Base-by-base conservation (phyloP, 2,113 vertebrate species). In the Poeciliopsis prolifica region DNA sequence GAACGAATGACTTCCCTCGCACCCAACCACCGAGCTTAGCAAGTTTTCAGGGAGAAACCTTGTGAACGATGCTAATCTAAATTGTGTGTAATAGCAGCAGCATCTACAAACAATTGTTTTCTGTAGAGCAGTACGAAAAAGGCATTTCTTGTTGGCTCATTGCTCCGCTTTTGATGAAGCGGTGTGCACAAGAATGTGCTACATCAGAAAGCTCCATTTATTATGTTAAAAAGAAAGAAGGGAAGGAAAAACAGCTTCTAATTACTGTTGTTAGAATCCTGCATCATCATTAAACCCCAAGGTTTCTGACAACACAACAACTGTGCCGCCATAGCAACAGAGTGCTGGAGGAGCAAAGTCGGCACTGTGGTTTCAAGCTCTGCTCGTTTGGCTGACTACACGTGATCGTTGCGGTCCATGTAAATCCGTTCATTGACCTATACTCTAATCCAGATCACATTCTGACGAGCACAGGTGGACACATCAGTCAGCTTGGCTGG, bases 271-370 rank as follows among this genome's bases (percentile, higher is more conserved):
- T 88, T 76, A 48, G 68, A 90, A 69, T 61, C 67, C 58, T 68
- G 73, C 79, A 84, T 89, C 87, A 88, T 90, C 80, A 85, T 89
- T 88, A 90, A 75, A 77, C 86, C 74, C 40, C 76, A 79, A 83
- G 75, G 80, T 84, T 88, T 88, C 80, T 86, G 76, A 87, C 75
- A 78, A 82, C 76, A 65, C 76, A 79, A 89, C 86, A 90, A 86
- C 79, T 75, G 70, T 31, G 87, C 83, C 87, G 75, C 87, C 88
- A 92, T 90, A 82, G 89, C 78, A 92, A 92, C 86, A 7, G 68
- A 24, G 67, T 9, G 72, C 66, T 44, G 12, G 62, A 76, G 71
- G 71, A 68, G 61, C 62, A 71, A 82, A 31, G 74, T 8, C 19
- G 29, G 28, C 65, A 48, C 65, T 26, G 75, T 37, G 0, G 12